Evolutionary conservation across 2,797 vertebrate species (phyloP).

Genomic region (Sphaeramia orbicularis): DNA sequence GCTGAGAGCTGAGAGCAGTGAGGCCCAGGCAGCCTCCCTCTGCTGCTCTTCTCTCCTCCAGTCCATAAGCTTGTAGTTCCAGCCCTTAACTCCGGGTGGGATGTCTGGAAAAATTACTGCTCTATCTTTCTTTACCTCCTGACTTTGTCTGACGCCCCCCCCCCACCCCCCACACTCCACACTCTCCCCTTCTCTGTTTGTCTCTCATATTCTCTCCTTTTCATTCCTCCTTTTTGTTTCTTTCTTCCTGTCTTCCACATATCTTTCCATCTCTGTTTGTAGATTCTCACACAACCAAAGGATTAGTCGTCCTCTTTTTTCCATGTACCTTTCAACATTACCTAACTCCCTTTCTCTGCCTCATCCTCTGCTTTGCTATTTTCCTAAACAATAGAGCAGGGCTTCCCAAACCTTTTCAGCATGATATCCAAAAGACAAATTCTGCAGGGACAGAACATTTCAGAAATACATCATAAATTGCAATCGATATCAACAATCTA

Average conservation of each 20-base stretch:
- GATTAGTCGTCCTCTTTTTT: slow-evolving; percentile 19
- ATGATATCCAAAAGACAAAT: too few species aligned
- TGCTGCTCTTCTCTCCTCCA: slow-evolving; percentile 62
- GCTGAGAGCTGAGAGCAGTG: slow-evolving; percentile 78
- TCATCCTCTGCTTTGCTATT: slow-evolving; percentile 10
- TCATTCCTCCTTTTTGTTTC: slow-evolving; percentile 22
- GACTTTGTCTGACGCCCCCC: slow-evolving; percentile 47
- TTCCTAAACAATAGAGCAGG: slow-evolving; percentile 24
- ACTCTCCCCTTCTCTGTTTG: slow-evolving; percentile 29
- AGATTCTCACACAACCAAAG: slow-evolving; percentile 8
- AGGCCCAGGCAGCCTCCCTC: slow-evolving; percentile 75
- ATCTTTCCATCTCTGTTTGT: slow-evolving; percentile 21
- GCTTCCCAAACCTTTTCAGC: neutral
- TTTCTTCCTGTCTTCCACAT: slow-evolving; percentile 24
- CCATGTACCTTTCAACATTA: slow-evolving; percentile 15
- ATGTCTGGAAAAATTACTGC: slow-evolving; percentile 79
- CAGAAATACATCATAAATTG: too few species aligned
- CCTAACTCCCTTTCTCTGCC: slow-evolving; percentile 16
- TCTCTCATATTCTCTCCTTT: slow-evolving; percentile 35
- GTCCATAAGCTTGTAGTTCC: slow-evolving; percentile 68
- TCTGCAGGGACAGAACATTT: too few species aligned
- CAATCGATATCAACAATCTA: too few species aligned
- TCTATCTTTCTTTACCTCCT: slow-evolving; percentile 67
- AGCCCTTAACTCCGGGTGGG: slow-evolving; percentile 73
- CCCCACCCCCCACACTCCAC: neutral